These are phyloP conservation scores for Drosophila tripunctata DNA, from an alignment of 2,888 invertebrate species.

Conservation along the genomic window DNA sequence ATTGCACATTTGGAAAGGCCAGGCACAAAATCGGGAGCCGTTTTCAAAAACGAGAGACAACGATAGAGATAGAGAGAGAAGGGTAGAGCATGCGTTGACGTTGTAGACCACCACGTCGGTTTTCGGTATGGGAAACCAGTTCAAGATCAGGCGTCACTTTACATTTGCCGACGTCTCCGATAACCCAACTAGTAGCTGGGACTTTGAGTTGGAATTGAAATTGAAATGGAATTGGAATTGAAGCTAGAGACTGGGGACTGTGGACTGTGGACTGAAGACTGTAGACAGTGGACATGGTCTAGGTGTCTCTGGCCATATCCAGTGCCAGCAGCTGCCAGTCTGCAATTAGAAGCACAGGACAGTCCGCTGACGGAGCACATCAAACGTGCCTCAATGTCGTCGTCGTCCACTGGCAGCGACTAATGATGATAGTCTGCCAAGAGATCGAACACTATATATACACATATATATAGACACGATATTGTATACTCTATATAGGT, in stretches of 20 bases:
- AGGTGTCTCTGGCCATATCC: conserved; percentile 36
- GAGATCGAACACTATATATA: too few relatives aligned
- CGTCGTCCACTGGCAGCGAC: conserved; percentile 65
- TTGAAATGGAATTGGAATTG: neutral
- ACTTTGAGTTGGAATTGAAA: conserved; percentile 1
- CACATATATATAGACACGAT: neutral
- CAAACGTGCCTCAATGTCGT: conserved; percentile 73
- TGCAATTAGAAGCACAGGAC: conserved; percentile 67
- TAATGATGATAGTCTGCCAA: conserved; percentile 70
- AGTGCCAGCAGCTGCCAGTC: conserved; percentile 66
- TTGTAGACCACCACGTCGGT: conserved; percentile 70
- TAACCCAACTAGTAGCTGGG: conserved; percentile 21
- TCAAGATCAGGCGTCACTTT: conserved; percentile 76
- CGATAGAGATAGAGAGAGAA: neutral
- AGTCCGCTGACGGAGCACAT: conserved; percentile 55
- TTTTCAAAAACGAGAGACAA: conserved; percentile 11
- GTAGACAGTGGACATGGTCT: neutral
- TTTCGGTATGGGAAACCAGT: conserved; percentile 68
- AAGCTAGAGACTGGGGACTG: neutral
- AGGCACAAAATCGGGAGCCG: conserved; percentile 36
- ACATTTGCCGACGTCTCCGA: conserved; percentile 40
- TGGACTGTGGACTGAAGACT: neutral
- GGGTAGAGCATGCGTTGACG: conserved; percentile 48
- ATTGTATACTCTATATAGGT: neutral
- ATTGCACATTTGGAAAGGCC: conserved; percentile 60